A percentile compares a stretch with the other conserved stretches of the same genome.
These are phyloP conservation scores for Macrostomum lignano DNA, from an alignment of 1,140 invertebrate species.

Conservation along the genomic window DNA sequence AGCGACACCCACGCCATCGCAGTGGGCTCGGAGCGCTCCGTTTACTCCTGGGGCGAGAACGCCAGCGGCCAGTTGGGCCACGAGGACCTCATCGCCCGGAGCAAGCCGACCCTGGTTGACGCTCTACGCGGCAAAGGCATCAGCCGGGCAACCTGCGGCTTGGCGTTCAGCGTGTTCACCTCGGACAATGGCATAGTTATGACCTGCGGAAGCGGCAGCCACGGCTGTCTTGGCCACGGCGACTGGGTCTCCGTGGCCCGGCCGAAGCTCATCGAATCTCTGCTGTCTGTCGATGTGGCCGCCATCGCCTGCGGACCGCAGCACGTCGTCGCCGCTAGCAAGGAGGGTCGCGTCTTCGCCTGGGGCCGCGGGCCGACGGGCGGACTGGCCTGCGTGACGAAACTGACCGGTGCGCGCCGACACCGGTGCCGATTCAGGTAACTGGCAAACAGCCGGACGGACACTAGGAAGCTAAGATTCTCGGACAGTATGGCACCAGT, in stretches of 20 bases:
- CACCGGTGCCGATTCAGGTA: too few relatives aligned
- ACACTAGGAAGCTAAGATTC: too few relatives aligned
- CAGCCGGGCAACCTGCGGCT: constrained; percentile 23
- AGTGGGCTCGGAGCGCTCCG: constrained; percentile 33
- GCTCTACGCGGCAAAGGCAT: constrained; percentile 30
- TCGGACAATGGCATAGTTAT: constrained; percentile 40
- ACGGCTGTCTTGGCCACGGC: constrained; percentile 39
- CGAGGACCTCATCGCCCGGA: constrained; percentile 31
- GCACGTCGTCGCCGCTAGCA: constrained; percentile 38
- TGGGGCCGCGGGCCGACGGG: constrained; percentile 40
- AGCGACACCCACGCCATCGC: constrained; percentile 39
- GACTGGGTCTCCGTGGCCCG: constrained; percentile 32
- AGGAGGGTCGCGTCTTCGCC: constrained; percentile 35
- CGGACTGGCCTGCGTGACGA: too few relatives aligned
- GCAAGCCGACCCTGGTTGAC: constrained; percentile 34
- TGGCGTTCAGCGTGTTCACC: constrained; percentile 35
- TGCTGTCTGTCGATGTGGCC: constrained; percentile 17
- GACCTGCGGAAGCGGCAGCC: constrained; percentile 39
- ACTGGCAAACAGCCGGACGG: too few relatives aligned
- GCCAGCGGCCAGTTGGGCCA: constrained; percentile 37
- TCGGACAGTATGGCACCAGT: too few relatives aligned
- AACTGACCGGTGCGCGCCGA: too few relatives aligned
- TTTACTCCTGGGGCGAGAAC: constrained; percentile 42
- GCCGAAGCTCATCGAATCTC: constrained; percentile 36
- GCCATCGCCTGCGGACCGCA: too few relatives aligned